Conservation (phyloP, 2,113 vertebrate species). For the Prietella phreatophila region DNA sequence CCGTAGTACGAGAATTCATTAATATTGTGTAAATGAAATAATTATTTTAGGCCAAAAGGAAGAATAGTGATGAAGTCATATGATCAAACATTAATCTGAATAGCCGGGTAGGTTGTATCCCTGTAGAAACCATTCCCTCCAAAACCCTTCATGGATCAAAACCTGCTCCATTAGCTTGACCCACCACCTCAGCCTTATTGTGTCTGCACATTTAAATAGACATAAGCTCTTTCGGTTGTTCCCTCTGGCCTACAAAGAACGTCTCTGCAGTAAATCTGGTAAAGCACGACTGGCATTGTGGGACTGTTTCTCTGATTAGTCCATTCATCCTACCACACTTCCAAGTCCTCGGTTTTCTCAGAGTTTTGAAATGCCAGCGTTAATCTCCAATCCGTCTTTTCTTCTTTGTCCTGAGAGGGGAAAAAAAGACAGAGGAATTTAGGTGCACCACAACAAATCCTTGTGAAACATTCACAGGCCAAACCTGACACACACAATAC, state of each 20-base stretch:
- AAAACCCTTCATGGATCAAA: conserved; percentile 13
- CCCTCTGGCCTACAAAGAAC: conserved; percentile 31
- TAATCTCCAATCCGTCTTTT: conserved; percentile 75
- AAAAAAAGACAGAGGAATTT: not conserved
- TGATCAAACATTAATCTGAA: not conserved
- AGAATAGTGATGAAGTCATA: not conserved
- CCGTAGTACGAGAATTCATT: not conserved
- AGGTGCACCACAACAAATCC: conserved; percentile 7
- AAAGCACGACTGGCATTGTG: conserved; percentile 55
- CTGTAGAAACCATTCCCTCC: not conserved
- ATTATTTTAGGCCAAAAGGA: not conserved
- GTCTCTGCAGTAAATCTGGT: conserved; percentile 59
- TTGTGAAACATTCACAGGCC: not conserved
- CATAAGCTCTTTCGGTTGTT: not conserved
- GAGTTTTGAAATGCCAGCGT: conserved; percentile 62
- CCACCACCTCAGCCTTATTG: conserved; percentile 25
- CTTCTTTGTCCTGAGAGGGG: conserved; percentile 46
- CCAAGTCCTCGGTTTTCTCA: conserved; percentile 57
- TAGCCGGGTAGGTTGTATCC: not conserved
- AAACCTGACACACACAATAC: not conserved
- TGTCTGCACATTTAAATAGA: conserved; percentile 11
- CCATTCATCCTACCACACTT: conserved; percentile 58
- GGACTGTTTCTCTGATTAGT: conserved; percentile 56
- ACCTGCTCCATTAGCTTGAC: conserved; percentile 8
- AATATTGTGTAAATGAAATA: not conserved